Evolutionary conservation across 2,113 vertebrate species (phyloP).

Genomic region (Chloropsis hardwickii): DNA sequence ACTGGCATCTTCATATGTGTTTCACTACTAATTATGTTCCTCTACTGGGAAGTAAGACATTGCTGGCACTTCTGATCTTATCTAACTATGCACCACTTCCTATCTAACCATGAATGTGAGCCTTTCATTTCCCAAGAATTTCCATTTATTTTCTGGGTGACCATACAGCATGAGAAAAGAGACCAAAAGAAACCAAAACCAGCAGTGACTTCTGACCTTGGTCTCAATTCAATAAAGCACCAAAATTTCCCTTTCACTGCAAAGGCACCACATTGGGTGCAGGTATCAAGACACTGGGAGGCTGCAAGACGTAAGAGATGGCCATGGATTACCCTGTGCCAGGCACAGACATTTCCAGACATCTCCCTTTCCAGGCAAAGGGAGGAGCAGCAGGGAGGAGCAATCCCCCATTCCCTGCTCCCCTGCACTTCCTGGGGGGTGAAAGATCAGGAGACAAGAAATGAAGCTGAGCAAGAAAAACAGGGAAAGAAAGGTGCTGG

Average conservation of each 20-base stretch:
- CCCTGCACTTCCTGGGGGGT: rapidly evolving
- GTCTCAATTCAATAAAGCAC: not conserved
- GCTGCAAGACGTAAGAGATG: not conserved
- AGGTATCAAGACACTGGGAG: rapidly evolving
- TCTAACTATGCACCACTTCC: not conserved
- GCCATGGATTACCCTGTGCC: rapidly evolving
- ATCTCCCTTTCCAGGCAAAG: not conserved
- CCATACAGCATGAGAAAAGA: not conserved
- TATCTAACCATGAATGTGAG: rapidly evolving
- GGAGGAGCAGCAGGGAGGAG: not conserved
- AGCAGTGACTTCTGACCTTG: not conserved
- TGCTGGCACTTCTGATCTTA: not conserved
- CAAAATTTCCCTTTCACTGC: not conserved
- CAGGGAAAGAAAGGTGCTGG: not conserved
- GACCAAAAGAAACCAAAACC: not conserved
- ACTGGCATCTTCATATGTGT: not conserved
- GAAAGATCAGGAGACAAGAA: not conserved
- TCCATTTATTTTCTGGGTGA: not conserved
- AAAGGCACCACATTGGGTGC: not conserved
- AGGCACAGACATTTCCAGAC: not conserved
- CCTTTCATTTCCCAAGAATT: not conserved
- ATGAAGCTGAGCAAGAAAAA: not conserved
- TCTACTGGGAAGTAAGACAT: not conserved
- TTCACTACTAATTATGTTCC: not conserved
- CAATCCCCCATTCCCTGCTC: not conserved